Evolutionary conservation across 1,140 invertebrate species (phyloP).

Genomic region (Delia radicum): DNA sequence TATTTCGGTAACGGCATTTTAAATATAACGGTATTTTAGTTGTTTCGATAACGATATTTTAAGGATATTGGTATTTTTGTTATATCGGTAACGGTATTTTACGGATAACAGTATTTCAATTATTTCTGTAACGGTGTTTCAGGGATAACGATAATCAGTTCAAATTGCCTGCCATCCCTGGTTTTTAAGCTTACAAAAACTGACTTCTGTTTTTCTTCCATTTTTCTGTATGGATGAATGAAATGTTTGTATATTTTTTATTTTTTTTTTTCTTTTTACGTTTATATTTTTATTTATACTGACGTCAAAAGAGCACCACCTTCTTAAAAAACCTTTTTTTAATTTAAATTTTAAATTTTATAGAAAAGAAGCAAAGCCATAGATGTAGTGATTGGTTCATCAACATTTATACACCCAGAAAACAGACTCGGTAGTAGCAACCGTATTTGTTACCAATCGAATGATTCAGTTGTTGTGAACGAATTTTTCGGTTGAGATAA

Average conservation of each 20-base stretch:
- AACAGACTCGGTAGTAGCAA: too few species aligned
- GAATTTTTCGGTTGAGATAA: too few species aligned
- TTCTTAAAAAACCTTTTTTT: background rate
- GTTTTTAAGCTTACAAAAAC: background rate
- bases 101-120: too few species aligned
- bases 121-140: too few species aligned
- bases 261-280: background rate
- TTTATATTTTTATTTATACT: background rate
- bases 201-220: background rate
- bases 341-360: conserved; percentile 3
- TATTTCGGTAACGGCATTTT: too few species aligned
- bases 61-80: background rate
- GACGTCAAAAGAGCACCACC: background rate
- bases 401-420: too few species aligned
- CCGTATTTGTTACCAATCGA: too few species aligned
- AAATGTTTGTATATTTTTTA: background rate
- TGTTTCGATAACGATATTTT: background rate
- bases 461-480: too few species aligned
- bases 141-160: too few species aligned
- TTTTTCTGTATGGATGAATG: background rate
- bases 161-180: too few species aligned
- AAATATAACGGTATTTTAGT: background rate
- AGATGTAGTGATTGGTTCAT: too few species aligned
- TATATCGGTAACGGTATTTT: background rate
- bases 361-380: background rate